Percentiles rank a stretch among this genome's conserved stretches.
Evolutionary conservation across 1,140 invertebrate species (phyloP).

Genomic region (Teleopsis dalmanni): DNA sequence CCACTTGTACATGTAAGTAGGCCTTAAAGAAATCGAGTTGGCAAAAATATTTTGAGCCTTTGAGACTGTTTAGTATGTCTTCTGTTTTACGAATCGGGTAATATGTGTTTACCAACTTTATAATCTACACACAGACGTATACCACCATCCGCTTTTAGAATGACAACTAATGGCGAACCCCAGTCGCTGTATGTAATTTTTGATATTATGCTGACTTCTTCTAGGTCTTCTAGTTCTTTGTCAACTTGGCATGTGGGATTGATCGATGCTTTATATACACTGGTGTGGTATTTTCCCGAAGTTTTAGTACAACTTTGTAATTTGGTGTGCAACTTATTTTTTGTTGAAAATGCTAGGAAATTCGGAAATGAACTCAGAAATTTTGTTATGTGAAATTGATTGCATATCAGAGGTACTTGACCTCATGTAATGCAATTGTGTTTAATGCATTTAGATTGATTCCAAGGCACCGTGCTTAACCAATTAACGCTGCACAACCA

Average conservation of each 20-base stretch:
- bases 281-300: not conserved
- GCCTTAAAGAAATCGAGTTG: slow-evolving; percentile 31
- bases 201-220: slow-evolving; percentile 21
- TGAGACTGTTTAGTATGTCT: slow-evolving; percentile 18
- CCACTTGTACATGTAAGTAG: slow-evolving; percentile 29
- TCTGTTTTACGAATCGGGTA: slow-evolving; percentile 18
- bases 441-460: not conserved
- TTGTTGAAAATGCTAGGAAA: not conserved
- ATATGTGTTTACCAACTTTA: slow-evolving; percentile 17
- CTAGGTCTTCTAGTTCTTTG: slow-evolving; percentile 36
- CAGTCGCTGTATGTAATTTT: slow-evolving; percentile 22
- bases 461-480: not conserved
- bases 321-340: not conserved
- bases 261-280: not conserved
- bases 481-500: not conserved
- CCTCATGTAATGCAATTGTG: not conserved
- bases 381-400: not conserved
- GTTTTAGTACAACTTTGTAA: not conserved
- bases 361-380: too few relatives aligned
- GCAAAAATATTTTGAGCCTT: slow-evolving; percentile 13
- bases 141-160: slow-evolving; percentile 43
- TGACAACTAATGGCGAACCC: slow-evolving; percentile 45
- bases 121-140: slow-evolving; percentile 14
- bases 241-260: too few relatives aligned
- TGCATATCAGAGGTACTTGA: not conserved